Conservation (phyloP, 2,113 vertebrate genomes). For the Strigops habroptila region DNA sequence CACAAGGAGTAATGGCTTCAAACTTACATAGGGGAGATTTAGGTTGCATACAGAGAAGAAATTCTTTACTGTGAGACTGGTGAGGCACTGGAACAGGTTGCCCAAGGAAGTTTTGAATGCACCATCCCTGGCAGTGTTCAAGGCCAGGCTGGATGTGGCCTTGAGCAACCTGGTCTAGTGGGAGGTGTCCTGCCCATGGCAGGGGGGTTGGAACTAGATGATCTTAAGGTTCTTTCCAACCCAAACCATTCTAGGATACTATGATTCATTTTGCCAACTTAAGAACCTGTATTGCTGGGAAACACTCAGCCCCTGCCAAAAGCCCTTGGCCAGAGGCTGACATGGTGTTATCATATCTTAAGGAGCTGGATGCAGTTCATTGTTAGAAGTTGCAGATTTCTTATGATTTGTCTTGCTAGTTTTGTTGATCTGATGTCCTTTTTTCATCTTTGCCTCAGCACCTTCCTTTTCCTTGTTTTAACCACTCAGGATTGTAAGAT, state of each 20-base stretch:
- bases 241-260: not conserved
- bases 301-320: not conserved
- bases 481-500: not conserved
- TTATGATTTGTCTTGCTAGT: not conserved
- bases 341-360: not conserved
- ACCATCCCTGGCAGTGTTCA: not conserved
- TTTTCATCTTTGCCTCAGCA: not conserved
- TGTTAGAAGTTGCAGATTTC: not conserved
- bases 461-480: not conserved
- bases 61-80: not conserved
- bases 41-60: not conserved
- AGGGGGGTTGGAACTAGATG: not conserved
- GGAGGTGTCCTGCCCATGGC: not conserved
- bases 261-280: not conserved
- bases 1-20: not conserved
- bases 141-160: not conserved
- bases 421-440: not conserved
- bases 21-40: not conserved
- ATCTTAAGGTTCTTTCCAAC: not conserved
- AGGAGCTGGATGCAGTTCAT: not conserved
- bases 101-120: not conserved
- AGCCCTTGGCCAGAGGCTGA: not conserved
- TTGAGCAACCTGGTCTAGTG: not conserved
- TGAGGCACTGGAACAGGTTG: not conserved
- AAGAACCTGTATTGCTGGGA: not conserved